Conservation (phyloP, 2,113 vertebrate species). For the Siphamia tubifer region DNA sequence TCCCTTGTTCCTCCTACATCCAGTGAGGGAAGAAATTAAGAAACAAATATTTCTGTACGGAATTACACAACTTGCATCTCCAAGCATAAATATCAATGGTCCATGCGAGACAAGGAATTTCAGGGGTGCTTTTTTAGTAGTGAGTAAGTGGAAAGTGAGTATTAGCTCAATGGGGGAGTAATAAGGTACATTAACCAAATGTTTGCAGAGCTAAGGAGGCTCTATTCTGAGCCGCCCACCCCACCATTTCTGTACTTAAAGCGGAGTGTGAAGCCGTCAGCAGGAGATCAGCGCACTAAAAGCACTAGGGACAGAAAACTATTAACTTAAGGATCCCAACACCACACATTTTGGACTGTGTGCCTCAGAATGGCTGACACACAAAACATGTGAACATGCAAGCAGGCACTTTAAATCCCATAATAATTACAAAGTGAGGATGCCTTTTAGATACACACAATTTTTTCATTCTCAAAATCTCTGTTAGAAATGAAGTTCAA, state of each 20-base stretch:
- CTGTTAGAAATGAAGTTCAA: background rate
- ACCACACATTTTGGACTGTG: constrained; percentile 10
- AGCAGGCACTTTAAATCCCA: constrained; percentile 32
- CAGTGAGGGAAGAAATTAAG: constrained; percentile 50
- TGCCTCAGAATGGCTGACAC: constrained; percentile 49
- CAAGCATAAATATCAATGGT: constrained; percentile 69
- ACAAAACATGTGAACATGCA: constrained; percentile 29
- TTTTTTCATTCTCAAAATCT: background rate
- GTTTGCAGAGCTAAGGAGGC: constrained; percentile 63
- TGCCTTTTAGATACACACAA: background rate
- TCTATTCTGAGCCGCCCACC: constrained; percentile 39
- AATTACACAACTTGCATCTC: constrained; percentile 59
- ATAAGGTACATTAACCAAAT: constrained; percentile 69
- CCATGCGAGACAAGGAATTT: constrained; percentile 56
- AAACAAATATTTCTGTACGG: constrained; percentile 51
- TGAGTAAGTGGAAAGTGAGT: constrained; percentile 60
- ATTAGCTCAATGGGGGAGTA: constrained; percentile 61
- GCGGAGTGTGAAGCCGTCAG: constrained; percentile 58
- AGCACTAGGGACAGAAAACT: constrained; percentile 66
- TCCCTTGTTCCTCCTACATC: constrained; percentile 38
- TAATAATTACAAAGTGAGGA: constrained; percentile 39
- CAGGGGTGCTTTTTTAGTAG: constrained; percentile 41
- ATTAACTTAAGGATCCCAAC: constrained; percentile 54
- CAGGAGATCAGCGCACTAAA: constrained; percentile 64
- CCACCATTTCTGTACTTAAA: constrained; percentile 34